Conservation (phyloP, 92 coral and sea anemone genomes). For the Pocillopora meandrina region DNA sequence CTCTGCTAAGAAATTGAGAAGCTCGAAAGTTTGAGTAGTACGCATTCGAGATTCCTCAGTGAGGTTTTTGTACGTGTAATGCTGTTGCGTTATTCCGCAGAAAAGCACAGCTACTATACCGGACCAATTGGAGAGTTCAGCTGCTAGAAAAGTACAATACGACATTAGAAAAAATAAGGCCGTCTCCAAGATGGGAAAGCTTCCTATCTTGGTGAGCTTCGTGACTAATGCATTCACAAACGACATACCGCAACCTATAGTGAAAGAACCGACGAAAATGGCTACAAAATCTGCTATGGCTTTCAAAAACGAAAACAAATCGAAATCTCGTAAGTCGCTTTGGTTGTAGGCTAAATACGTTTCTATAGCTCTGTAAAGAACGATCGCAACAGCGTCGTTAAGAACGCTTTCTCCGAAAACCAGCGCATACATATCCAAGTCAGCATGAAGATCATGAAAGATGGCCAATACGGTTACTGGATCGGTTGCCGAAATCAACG, state of each 20-base stretch:
- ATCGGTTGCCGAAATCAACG: constrained; percentile 95
- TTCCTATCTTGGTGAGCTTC: constrained; percentile 93
- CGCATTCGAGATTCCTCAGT: constrained; percentile 92
- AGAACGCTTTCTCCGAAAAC: constrained; percentile 97
- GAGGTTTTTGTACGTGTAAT: constrained; percentile 95
- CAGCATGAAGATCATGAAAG: constrained; percentile 94
- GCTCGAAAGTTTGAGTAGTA: constrained; percentile 87
- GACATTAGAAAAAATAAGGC: constrained; percentile 95
- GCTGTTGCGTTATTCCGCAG: constrained; percentile 97
- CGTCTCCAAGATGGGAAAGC: constrained; percentile 92
- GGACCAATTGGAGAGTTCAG: constrained; percentile 97
- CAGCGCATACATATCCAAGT: constrained; percentile 94
- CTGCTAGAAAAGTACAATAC: constrained; percentile 89
- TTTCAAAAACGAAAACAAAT: constrained; percentile 76
- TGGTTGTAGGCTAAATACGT: constrained; percentile 97
- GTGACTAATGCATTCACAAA: constrained; percentile 92
- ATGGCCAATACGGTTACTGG: constrained; percentile 95
- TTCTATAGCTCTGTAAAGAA: constrained; percentile 93
- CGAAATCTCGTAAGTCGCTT: constrained; percentile 90
- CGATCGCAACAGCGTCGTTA: constrained; percentile 96
- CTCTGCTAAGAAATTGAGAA: constrained; percentile 91
- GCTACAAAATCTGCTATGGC: constrained; percentile 89
- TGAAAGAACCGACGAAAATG: constrained; percentile 88
- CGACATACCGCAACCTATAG: constrained; percentile 95
- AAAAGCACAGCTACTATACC: constrained; percentile 96